phyloP scores from a whole-genome alignment of 2,113 vertebrate genomes.

The Lichenostomus cassidix region DNA sequence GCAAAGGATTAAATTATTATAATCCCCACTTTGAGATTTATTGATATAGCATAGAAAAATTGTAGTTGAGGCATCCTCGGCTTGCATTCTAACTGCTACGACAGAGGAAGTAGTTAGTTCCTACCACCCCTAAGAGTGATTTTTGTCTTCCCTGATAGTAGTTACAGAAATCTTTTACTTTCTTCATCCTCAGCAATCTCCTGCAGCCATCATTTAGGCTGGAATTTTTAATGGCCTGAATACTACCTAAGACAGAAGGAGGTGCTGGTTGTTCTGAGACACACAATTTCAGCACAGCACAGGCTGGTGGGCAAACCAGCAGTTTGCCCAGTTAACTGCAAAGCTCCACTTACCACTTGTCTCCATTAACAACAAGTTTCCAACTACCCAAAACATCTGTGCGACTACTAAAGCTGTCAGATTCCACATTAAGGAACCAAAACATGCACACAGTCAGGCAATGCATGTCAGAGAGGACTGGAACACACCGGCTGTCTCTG shows the following conservation, averaged over 20 bases:
- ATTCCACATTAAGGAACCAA: background rate
- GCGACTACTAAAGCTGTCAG: background rate
- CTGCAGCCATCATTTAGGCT: background rate
- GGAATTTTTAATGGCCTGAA: background rate
- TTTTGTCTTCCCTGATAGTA: background rate
- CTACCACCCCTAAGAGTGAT: background rate
- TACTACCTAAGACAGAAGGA: background rate
- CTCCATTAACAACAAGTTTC: background rate
- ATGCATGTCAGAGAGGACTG: fast-evolving
- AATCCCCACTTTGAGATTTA: background rate
- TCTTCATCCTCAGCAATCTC: background rate
- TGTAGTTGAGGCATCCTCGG: background rate
- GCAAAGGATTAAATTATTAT: background rate
- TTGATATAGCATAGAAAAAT: background rate
- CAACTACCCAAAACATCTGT: background rate
- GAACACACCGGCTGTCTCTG: fast-evolving
- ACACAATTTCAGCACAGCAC: background rate
- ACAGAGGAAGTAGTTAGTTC: background rate
- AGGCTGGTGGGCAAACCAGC: background rate
- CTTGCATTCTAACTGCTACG: background rate
- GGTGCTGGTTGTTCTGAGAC: background rate
- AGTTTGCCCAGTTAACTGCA: no score
- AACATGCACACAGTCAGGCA: background rate
- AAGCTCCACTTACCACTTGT: background rate
- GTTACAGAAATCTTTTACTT: background rate